Base-by-base conservation (phyloP, 2,113 vertebrate species). In the Podocnemis expansa region DNA sequence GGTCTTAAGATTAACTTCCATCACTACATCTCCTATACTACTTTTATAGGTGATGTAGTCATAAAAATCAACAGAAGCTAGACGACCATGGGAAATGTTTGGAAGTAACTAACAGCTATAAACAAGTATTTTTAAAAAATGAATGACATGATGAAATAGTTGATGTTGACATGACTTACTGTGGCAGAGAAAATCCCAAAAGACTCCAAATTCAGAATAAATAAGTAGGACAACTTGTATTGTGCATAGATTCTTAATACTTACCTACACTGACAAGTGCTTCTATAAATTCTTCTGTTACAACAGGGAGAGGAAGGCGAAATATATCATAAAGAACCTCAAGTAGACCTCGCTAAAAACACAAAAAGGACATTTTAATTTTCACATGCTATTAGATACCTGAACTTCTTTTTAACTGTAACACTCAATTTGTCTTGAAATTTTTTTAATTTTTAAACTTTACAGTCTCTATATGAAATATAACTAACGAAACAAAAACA, bases 321-420 rank as follows among this genome's bases (percentile, higher is more conserved):
- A 99, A 99, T 96, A 99, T 99, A 92, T 99, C 99, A 94, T 99
- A 99, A 76, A 99, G 98, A 92, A 99, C 99, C 97, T 99, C 99
- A 95, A 99, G 98, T 76, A 99, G 97, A 89, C 99, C 99, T 97
- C 98, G 98, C 99, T 99, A 97, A 21, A 97, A 95, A 75, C 87
- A 89, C 45, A 84, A 96, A 82, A 78, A 89, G 73, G 79, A 51
- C 56, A 79, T 38, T 54, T 49, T 79, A 52, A 8, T 76, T 41
- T 34, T 81, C 85, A 80, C 22, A 83, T 49, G 63, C 63, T 38
- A 38, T 70, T 38, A 70, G n/a, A 38, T 38, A 38, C 63, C 4
- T 22, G 17, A 70, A 70, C n/a, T 70, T 70, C 34, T 38, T n/a
- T 70, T 70, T 38, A 38, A 38, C 10, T 47, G 47, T 47, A n/a